Evolutionary conservation across 1,140 invertebrate species (phyloP).

Genomic region (Zaprionus capensis): DNA sequence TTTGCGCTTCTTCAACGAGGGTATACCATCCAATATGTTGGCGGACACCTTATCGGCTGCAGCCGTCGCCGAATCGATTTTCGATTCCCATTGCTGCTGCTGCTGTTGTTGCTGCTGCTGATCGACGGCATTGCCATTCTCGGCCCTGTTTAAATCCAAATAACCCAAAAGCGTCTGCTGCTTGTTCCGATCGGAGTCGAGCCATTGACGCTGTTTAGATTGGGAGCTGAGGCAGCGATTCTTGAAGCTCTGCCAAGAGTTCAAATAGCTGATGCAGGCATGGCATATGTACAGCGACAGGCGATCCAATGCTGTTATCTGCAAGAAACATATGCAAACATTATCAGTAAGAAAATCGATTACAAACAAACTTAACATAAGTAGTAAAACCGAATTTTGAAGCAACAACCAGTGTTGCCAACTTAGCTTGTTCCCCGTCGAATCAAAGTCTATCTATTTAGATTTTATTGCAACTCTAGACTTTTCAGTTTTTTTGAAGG

Average conservation of each 20-base stretch:
- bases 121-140: conserved; percentile 52
- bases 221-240: conserved; percentile 82
- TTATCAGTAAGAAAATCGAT: not conserved
- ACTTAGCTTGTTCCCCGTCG: too few species aligned
- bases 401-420: too few species aligned
- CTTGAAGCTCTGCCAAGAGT: conserved; percentile 84
- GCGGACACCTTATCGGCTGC: conserved; percentile 54
- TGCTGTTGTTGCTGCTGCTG: conserved; percentile 46
- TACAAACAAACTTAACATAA: not conserved
- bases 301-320: conserved; percentile 78
- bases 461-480: too few species aligned
- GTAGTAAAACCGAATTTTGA: not conserved
- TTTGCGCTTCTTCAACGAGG: conserved; percentile 82
- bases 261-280: conserved; percentile 83
- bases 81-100: conserved; percentile 50
- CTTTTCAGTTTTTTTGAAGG: too few species aligned
- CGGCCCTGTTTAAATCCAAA: conserved; percentile 70
- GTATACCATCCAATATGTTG: conserved; percentile 80
- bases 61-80: conserved; percentile 42
- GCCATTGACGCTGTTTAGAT: conserved; percentile 78
- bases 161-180: conserved; percentile 66
- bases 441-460: too few species aligned
- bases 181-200: conserved; percentile 70
- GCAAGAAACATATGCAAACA: conserved; percentile 1
- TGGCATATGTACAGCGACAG: conserved; percentile 81